Percentiles rank a stretch among this genome's conserved stretches.
These are phyloP conservation scores for Gymnarchus niloticus DNA, from an alignment of 2,113 vertebrate species.

Conservation along the genomic window DNA sequence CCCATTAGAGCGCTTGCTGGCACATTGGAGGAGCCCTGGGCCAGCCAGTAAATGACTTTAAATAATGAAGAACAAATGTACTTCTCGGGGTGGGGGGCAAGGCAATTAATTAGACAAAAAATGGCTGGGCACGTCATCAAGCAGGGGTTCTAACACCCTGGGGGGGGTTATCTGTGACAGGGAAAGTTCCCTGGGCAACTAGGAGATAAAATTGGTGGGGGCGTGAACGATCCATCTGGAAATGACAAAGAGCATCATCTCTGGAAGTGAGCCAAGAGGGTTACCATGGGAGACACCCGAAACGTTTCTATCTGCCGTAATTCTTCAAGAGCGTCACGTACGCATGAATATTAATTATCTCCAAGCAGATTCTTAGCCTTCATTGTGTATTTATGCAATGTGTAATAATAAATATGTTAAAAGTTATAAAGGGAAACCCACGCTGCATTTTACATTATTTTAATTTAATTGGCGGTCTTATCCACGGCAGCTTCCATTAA, in stretches of 20 bases:
- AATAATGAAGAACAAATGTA: conserved; percentile 61
- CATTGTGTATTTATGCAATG: neutral
- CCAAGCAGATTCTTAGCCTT: neutral
- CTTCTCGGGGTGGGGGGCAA: conserved; percentile 35
- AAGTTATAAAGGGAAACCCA: neutral
- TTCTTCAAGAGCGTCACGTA: neutral
- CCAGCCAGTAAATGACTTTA: conserved; percentile 45
- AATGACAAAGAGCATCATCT: neutral
- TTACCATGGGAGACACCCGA: neutral
- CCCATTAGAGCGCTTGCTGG: conserved; percentile 42
- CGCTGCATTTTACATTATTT: neutral
- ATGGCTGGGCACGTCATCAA: conserved; percentile 28
- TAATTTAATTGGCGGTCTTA: neutral
- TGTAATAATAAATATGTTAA: neutral
- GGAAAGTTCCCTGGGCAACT: neutral
- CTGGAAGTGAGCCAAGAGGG: neutral
- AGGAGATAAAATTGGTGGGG: neutral
- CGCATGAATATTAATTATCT: neutral
- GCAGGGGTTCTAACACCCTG: conserved; percentile 22
- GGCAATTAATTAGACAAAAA: conserved; percentile 29
- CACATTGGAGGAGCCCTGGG: conserved; percentile 46
- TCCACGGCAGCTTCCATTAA: neutral
- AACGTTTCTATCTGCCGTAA: neutral
- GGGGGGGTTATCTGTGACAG: conserved; percentile 15
- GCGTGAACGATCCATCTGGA: neutral